These are phyloP conservation scores for Phorcus lineatus DNA, from an alignment of 2,888 invertebrate genomes.

Conservation along the genomic window DNA sequence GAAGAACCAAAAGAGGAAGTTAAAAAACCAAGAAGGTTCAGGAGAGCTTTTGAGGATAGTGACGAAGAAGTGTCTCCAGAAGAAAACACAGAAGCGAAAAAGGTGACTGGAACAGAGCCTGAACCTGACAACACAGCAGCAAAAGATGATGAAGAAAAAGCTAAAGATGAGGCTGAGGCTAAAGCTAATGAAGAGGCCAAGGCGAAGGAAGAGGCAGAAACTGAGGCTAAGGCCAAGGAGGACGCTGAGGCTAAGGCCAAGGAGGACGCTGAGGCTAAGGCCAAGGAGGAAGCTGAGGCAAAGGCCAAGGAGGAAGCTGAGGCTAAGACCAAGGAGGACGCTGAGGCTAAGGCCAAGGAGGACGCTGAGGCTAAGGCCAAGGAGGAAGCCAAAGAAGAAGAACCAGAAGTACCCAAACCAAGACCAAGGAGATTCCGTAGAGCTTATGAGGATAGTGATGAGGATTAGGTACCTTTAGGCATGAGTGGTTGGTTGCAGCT, in stretches of 20 bases:
- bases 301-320: constrained; percentile 10
- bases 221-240: not conserved
- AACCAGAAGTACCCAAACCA: not conserved
- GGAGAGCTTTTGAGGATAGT: not conserved
- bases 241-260: not conserved
- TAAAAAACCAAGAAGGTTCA: not conserved
- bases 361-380: not conserved
- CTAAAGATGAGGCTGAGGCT: not conserved
- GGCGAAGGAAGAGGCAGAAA: not conserved
- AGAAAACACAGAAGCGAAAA: constrained; percentile 18
- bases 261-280: constrained; percentile 7
- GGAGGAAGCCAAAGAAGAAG: not conserved
- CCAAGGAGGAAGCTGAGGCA: not conserved
- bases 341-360: constrained; percentile 15
- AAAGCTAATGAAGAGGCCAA: not conserved
- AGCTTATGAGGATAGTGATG: constrained; percentile 26
- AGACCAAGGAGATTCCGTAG: not conserved
- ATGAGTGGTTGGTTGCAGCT: too few relatives aligned
- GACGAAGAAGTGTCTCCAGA: constrained; percentile 10
- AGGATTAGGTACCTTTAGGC: not conserved
- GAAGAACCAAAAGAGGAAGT: constrained; percentile 20
- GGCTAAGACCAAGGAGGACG: not conserved
- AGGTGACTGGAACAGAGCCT: constrained; percentile 3
- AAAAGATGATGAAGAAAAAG: not conserved
- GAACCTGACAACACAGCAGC: not conserved